These are phyloP conservation scores for Porites lutea DNA, from an alignment of 64 coral and sea anemone species.

Conservation along the genomic window DNA sequence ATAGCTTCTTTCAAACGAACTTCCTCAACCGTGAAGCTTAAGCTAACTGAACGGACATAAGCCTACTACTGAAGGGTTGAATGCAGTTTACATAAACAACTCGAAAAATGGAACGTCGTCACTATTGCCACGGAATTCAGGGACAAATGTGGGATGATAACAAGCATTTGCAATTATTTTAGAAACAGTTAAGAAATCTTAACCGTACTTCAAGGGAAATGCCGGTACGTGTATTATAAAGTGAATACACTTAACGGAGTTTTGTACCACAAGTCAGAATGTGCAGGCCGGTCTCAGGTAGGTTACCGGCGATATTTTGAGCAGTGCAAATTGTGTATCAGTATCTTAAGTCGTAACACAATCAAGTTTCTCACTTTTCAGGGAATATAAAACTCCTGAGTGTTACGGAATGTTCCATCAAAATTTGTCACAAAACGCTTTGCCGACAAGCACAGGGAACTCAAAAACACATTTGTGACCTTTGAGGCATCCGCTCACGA, in stretches of 20 bases:
- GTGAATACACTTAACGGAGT: neutral
- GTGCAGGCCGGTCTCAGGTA: neutral
- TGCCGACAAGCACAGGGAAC: slow-evolving; percentile 1
- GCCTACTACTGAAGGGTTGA: neutral
- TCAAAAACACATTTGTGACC: neutral
- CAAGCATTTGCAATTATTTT: neutral
- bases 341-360: neutral
- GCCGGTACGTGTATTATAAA: neutral
- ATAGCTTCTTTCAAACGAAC: slow-evolving; percentile 28
- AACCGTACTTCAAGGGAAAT: neutral
- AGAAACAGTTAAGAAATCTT: slow-evolving; percentile 12
- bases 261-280: neutral
- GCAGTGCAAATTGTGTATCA: neutral
- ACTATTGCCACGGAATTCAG: slow-evolving; percentile 5
- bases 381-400: neutral
- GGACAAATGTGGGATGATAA: neutral
- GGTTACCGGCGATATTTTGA: neutral
- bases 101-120: neutral
- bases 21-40: slow-evolving; percentile 31
- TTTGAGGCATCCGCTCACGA: neutral
- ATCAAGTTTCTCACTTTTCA: neutral
- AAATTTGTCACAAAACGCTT: neutral
- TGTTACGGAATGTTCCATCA: neutral
- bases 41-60: neutral
- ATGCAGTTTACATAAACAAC: slow-evolving; percentile 7